phyloP scores from a whole-genome alignment of 2,888 invertebrate species.

The Pristionchus japonicus region DNA sequence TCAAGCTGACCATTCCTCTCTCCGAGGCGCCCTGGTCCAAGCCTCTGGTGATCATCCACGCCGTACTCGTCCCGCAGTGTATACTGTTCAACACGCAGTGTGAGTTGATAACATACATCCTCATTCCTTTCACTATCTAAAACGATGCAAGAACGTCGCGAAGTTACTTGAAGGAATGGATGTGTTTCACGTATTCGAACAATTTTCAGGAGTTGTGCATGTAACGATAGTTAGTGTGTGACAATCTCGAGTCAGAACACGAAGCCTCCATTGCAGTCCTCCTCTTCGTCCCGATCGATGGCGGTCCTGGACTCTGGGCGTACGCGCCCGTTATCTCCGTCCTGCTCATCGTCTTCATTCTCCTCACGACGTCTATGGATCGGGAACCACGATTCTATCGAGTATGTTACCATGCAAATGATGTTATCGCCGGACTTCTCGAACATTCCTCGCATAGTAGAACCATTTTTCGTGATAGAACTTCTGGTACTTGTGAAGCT shows the following conservation, averaged over 20 bases:
- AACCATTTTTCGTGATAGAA: too few relatives aligned
- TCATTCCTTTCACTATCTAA: background rate
- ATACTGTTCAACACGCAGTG: conserved; percentile 4
- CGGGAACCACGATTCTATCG: background rate
- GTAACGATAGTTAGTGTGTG: too few relatives aligned
- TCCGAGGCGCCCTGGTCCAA: conserved; percentile 41
- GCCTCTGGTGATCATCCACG: conserved; percentile 7
- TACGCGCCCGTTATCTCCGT: background rate
- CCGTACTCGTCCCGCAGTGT: conserved; percentile 18
- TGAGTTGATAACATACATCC: background rate
- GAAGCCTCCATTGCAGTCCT: background rate
- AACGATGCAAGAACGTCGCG: too few relatives aligned
- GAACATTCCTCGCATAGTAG: too few relatives aligned
- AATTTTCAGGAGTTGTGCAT: too few relatives aligned
- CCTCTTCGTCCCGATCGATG: background rate
- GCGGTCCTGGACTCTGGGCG: conserved; percentile 32
- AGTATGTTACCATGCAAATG: background rate
- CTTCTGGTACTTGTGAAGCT: too few relatives aligned
- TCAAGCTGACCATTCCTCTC: background rate
- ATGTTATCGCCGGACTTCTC: too few relatives aligned
- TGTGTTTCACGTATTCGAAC: background rate
- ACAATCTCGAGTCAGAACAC: too few relatives aligned
- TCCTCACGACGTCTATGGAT: background rate
- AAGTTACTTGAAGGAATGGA: too few relatives aligned
- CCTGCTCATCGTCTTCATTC: background rate